Evolutionary conservation across 2,888 invertebrate species (phyloP).

Genomic region (Eudasyphora cyanicolor): DNA sequence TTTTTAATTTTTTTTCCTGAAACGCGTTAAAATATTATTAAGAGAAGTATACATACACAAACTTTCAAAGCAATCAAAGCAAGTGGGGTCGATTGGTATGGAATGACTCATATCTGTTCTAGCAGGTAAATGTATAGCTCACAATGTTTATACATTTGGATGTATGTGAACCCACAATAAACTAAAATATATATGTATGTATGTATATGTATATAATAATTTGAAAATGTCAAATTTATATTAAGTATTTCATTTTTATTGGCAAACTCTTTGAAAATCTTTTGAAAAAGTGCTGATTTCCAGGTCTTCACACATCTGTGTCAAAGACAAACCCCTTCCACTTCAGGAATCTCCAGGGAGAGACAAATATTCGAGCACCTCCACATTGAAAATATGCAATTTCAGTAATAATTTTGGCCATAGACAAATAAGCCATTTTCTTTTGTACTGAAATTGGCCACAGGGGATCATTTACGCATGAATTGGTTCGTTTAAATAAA

Average conservation of each 20-base stretch:
- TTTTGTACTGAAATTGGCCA: constrained; percentile 21
- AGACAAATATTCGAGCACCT: neutral
- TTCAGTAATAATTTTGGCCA: constrained; percentile 6
- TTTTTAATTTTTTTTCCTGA: too few species aligned
- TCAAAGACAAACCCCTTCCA: neutral
- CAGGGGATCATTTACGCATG: constrained; percentile 26
- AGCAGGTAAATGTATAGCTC: too few species aligned
- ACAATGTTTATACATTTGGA: too few species aligned
- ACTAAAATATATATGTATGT: too few species aligned
- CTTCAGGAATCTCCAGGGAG: neutral
- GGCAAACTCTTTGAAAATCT: neutral
- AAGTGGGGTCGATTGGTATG: too few species aligned
- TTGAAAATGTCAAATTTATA: constrained; percentile 7
- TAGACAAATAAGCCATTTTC: constrained; percentile 28
- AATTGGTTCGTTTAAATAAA: constrained; percentile 15
- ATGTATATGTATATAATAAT: too few species aligned
- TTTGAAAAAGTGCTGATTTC: neutral
- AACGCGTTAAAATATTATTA: too few species aligned
- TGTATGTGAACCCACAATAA: too few species aligned
- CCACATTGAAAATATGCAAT: neutral
- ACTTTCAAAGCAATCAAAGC: too few species aligned
- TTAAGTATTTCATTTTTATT: constrained; percentile 1
- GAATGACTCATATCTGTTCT: too few species aligned
- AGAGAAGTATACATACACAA: too few species aligned
- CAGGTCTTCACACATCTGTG: neutral